These are phyloP conservation scores for Tribolium castaneum DNA, from an alignment of 1,140 invertebrate genomes.

Conservation along the genomic window DNA sequence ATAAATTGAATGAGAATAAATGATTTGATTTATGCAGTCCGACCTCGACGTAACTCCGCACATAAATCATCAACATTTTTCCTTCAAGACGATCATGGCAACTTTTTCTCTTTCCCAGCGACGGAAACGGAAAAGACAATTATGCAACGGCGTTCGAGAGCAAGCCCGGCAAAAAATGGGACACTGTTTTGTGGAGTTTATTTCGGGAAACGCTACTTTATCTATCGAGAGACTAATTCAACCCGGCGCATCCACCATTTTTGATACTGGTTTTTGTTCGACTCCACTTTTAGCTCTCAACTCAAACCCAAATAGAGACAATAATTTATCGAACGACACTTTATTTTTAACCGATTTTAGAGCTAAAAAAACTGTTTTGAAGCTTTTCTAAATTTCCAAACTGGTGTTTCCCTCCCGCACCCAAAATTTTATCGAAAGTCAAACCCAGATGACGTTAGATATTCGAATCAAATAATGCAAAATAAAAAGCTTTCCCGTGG, in stretches of 20 bases:
- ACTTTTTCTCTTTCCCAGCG: neutral
- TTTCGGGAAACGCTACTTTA: too few species aligned
- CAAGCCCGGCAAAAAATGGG: neutral
- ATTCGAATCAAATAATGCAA: neutral
- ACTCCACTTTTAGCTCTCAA: too few species aligned
- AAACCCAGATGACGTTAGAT: neutral
- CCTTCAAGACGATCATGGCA: neutral
- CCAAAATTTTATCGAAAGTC: neutral
- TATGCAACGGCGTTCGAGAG: neutral
- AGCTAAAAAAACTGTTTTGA: too few species aligned
- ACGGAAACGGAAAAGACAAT: neutral
- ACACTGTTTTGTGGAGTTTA: neutral
- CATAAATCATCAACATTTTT: conserved; percentile 29
- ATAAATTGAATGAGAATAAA: conserved; percentile 47
- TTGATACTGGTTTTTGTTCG: neutral
- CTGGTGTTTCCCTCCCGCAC: neutral
- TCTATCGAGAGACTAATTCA: neutral
- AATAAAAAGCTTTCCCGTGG: neutral
- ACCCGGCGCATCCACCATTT: neutral
- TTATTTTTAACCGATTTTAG: too few species aligned
- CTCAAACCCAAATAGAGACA: too few species aligned
- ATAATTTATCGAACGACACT: too few species aligned
- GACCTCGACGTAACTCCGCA: neutral
- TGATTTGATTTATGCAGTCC: conserved; percentile 44
- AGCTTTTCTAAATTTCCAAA: too few species aligned